These are phyloP conservation scores for Colletes collaris DNA, from an alignment of 2,888 invertebrate genomes.

Conservation along the genomic window DNA sequence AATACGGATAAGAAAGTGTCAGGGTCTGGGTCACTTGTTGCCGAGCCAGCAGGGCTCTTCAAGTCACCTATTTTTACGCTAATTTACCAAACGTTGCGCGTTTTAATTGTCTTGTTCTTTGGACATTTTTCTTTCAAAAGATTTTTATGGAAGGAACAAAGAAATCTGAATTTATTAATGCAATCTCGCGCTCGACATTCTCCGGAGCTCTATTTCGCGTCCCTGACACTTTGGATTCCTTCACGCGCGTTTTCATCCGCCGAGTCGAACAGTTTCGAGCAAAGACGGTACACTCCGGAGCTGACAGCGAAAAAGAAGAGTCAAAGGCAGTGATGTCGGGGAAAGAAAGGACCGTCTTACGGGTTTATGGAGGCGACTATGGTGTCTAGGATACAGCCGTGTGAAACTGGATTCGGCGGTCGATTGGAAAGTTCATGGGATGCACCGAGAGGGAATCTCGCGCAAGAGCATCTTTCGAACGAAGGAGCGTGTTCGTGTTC, in stretches of 20 bases:
- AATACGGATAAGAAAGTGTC: conserved; percentile 32
- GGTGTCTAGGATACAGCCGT: neutral
- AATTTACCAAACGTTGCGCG: conserved; percentile 20
- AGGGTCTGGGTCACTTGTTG: conserved; percentile 51
- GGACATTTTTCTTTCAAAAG: neutral
- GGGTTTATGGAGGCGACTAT: conserved; percentile 26
- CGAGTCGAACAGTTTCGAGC: neutral
- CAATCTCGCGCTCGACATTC: conserved; percentile 21
- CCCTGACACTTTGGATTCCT: conserved; percentile 28
- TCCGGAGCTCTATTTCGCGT: conserved; percentile 30
- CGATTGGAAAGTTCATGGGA: conserved; percentile 24
- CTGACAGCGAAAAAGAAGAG: neutral
- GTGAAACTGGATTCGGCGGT: conserved; percentile 27
- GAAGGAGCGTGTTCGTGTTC: neutral
- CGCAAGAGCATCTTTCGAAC: neutral
- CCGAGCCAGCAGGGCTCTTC: conserved; percentile 21
- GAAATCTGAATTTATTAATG: conserved; percentile 45
- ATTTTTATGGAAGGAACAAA: neutral
- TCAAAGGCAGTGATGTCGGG: neutral
- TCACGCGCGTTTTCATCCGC: neutral
- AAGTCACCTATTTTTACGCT: conserved; percentile 22
- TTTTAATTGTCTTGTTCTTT: conserved; percentile 1
- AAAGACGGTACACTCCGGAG: conserved; percentile 19
- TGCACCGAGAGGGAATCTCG: neutral
- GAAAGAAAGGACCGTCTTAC: neutral